phyloP scores from a whole-genome alignment of 2,888 invertebrate genomes.

The Neoascia interrupta region DNA sequence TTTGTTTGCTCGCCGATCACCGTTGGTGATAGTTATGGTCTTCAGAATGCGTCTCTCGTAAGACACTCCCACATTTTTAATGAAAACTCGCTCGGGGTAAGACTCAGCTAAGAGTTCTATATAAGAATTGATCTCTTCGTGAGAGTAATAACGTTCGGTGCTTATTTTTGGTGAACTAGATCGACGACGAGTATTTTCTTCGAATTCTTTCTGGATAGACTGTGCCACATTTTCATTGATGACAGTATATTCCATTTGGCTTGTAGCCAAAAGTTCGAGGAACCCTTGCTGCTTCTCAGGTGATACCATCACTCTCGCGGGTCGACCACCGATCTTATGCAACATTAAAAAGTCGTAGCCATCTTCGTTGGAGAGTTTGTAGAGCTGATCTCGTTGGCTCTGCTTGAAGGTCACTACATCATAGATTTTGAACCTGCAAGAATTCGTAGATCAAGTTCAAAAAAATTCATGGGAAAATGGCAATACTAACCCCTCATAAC shows the following conservation, averaged over 20 bases:
- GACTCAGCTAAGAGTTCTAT: constrained; percentile 79
- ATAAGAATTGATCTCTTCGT: constrained; percentile 80
- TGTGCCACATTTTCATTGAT: constrained; percentile 74
- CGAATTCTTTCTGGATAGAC: constrained; percentile 70
- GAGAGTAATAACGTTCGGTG: too few relatives aligned
- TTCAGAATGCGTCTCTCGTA: constrained; percentile 82
- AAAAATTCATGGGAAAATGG: neutral
- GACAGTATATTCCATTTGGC: constrained; percentile 70
- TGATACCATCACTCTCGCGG: constrained; percentile 75
- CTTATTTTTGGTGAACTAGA: constrained; percentile 74
- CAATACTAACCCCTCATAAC: constrained; percentile 70
- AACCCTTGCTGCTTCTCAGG: constrained; percentile 75
- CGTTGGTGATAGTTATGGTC: constrained; percentile 83
- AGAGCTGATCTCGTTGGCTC: constrained; percentile 72
- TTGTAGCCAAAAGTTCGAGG: constrained; percentile 71
- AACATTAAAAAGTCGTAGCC: constrained; percentile 76
- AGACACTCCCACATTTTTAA: constrained; percentile 82
- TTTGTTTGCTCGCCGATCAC: constrained; percentile 78
- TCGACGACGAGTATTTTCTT: constrained; percentile 60
- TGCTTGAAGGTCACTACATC: constrained; percentile 74
- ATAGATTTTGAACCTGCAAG: constrained; percentile 77
- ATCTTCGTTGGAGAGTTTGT: constrained; percentile 68
- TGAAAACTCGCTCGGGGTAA: constrained; percentile 81
- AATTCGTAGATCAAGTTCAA: neutral
- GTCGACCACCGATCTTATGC: constrained; percentile 71